These are phyloP conservation scores for Eremophila alpestris DNA, from an alignment of 2,797 vertebrate species.

Conservation along the genomic window DNA sequence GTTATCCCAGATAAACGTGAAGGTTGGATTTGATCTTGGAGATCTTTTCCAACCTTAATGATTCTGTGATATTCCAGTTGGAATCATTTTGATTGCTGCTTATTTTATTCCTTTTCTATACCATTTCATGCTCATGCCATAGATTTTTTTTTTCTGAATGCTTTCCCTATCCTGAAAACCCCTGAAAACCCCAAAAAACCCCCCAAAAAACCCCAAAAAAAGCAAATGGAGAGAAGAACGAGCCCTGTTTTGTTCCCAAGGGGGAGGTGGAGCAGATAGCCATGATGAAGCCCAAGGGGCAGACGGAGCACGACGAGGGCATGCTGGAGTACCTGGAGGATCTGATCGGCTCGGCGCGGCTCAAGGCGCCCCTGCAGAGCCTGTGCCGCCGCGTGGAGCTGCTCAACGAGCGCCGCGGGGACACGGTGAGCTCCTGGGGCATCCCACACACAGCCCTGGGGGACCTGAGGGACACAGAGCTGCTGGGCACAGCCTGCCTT, in stretches of 20 bases:
- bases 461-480: too few species aligned
- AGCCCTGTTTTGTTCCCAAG: constrained; percentile 72
- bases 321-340: constrained; percentile 99
- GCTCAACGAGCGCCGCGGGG: constrained; percentile 91
- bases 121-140: neutral
- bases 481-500: too few species aligned
- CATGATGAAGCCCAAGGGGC: constrained; percentile 98
- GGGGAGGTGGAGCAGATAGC: constrained; percentile 98
- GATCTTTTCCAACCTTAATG: neutral
- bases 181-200: too few species aligned
- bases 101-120: neutral
- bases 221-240: neutral
- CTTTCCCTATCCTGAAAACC: too few species aligned
- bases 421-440: constrained; percentile 83
- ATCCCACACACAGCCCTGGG: neutral
- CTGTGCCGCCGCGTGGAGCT: constrained; percentile 88
- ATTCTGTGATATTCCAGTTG: neutral
- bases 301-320: constrained; percentile 94
- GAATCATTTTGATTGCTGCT: neutral
- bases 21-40: neutral
- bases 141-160: neutral
- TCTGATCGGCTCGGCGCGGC: constrained; percentile 91
- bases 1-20: neutral
- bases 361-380: constrained; percentile 89
- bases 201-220: too few species aligned